Base-by-base conservation (phyloP, 2,113 vertebrate genomes). In the Serinus canaria region DNA sequence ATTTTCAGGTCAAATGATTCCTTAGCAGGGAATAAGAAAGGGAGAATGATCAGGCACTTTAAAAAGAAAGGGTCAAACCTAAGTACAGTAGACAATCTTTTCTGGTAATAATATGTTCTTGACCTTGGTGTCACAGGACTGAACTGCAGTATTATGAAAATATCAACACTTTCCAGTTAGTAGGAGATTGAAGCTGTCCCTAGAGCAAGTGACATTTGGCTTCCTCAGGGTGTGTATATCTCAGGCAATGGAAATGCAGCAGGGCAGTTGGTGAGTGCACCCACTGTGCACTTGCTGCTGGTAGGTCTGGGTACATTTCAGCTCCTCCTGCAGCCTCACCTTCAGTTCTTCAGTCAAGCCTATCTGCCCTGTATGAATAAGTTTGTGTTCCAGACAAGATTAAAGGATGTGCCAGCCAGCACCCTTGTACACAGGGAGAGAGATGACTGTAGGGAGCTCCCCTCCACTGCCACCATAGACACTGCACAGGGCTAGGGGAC, bases 1-100 rank as follows among this genome's bases (percentile, higher is more conserved):
- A 70, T 94, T 94, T 91, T 87, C 44, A 76, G 87, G 27, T 68
- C 41, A 95, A 84, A 84, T 53, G 19, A 81, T 68, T 95, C 53
- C 52, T 84, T 81, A 72, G 17, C 31, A 84, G 23, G 14, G 17
- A 84, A 96, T 76, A 70, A 53, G 20, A 90, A 79, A 56, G 22
- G 27, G 22, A 89, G 43, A 83, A 78, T 41, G 55, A 74, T 27
- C 6, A 55, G 25, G 20, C 31, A 70, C 13, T 67, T 49, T 19
- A 33, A 27, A 59, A 53, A 77, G 55, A 80, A 89, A 77, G 7
- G 23, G 64, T 76, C 25, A 81, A 56, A 72, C 11, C 46, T 24
- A 79, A 91, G 43, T 63, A 58, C 7, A 30, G 47, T 21, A 74
- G 21, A 44, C 33, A 68, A 63, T 30, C 1, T 78, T 81, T 62